phyloP scores from a whole-genome alignment of 2,113 vertebrate species.

The Uria aalge region DNA sequence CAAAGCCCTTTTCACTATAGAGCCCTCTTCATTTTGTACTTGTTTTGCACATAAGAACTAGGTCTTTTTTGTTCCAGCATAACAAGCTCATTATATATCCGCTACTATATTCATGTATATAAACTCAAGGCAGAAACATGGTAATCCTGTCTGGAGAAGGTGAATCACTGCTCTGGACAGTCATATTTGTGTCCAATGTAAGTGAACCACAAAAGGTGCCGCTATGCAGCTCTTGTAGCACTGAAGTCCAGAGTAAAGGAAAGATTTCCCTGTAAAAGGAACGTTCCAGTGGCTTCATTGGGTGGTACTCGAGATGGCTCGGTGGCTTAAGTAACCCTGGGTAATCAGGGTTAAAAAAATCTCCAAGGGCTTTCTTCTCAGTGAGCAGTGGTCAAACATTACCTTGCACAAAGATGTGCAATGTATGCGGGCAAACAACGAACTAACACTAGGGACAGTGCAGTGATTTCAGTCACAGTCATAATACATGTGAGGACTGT shows the following conservation, averaged over 20 bases:
- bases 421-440: background rate
- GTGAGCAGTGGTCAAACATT: background rate
- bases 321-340: background rate
- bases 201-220: background rate
- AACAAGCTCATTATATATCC: background rate
- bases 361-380: background rate
- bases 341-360: background rate
- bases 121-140: background rate
- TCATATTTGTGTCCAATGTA: background rate
- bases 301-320: background rate
- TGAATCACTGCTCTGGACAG: background rate
- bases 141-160: background rate
- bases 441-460: background rate
- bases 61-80: background rate
- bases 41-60: background rate
- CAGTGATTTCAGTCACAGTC: background rate
- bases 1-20: background rate
- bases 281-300: background rate
- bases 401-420: rapidly evolving
- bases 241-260: background rate
- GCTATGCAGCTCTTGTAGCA: background rate
- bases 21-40: background rate
- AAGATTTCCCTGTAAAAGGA: background rate
- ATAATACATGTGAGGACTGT: background rate
- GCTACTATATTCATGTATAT: background rate